Base-by-base conservation (phyloP, 2,113 vertebrate species). In the Rhabdomys dilectus region DNA sequence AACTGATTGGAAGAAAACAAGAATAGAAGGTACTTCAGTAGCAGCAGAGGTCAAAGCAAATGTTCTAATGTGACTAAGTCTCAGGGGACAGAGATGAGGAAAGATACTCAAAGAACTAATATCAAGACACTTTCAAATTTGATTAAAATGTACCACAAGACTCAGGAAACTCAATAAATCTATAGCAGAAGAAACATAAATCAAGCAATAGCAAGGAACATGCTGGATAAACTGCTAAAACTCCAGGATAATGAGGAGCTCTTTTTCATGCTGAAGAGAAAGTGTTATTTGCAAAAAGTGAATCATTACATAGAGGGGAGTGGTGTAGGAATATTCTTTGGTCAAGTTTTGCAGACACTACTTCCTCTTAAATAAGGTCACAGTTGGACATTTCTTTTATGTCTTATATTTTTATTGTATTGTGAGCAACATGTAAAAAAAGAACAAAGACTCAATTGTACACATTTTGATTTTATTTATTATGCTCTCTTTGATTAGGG, bases 321-420 rank as follows among this genome's bases (percentile, higher is more conserved):
- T 0, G 1, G 26, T 1, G 16, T 29, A 60, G 66, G 4, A 16
- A 7, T 12, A 6, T 48, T 34, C 91, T 17, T 73, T 75, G 7
- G 29, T 89, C 60, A 92, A 3, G 58, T 51, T 80, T 53, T 89
- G 26, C 56, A 72, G 66, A 78, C 26, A 62, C 19, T 64, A 26
- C 12, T 93, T 89, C 91, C 42, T 89, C 24, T 95, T 66, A 66
- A 48, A 36, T 89, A 89, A 19, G 22, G 17, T 88, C 68, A 92
- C 5, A 87, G 26, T 11, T 85, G 81, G 81, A 19, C 31, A 60
- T 91, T 91, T 11, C 31, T 89, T 62, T 15, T 1, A 39, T 66
- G 29, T 64, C 42, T 95, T 24, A 12, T 70, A 39, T 53, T 91
- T 84, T 39, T 29, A 70, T n/a, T 62, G 6, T 90, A 77, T 82